These are phyloP conservation scores for Drosophila baimaii DNA, from an alignment of 1,140 invertebrate species.

Conservation along the genomic window DNA sequence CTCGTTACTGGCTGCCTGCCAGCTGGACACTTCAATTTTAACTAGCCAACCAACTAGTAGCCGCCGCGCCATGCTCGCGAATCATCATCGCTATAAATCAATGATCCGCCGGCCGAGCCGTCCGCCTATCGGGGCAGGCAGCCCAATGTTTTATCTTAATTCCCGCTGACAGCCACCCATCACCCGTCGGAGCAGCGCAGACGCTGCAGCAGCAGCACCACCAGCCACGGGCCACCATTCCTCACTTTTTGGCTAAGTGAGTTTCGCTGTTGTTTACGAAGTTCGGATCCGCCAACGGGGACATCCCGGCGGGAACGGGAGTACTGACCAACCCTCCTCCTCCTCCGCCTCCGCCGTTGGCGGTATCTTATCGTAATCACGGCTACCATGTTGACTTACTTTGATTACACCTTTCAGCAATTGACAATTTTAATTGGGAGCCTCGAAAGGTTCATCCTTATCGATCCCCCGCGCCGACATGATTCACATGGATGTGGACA, in stretches of 20 bases:
- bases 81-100: constrained; percentile 78
- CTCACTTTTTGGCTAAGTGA: constrained; percentile 46
- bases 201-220: constrained; percentile 41
- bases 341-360: background rate
- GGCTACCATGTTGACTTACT: constrained; percentile 51
- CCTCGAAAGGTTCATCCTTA: constrained; percentile 48
- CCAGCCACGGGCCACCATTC: constrained; percentile 1
- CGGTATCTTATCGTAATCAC: constrained; percentile 49
- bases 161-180: constrained; percentile 72
- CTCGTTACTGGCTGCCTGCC: constrained; percentile 57
- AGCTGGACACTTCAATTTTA: constrained; percentile 65
- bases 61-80: constrained; percentile 30
- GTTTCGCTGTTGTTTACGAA: constrained; percentile 51
- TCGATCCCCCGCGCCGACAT: constrained; percentile 19
- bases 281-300: constrained; percentile 1
- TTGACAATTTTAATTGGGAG: constrained; percentile 62
- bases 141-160: constrained; percentile 72
- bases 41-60: constrained; percentile 36
- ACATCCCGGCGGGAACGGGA: constrained; percentile 12
- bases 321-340: constrained; percentile 4
- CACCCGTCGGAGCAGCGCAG: constrained; percentile 46
- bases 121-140: constrained; percentile 55
- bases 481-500: constrained; percentile 32
- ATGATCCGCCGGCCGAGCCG: constrained; percentile 55
- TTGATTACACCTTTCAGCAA: constrained; percentile 46